These are phyloP conservation scores for Allophyes oxyacanthae DNA, from an alignment of 2,888 invertebrate species.

Conservation along the genomic window DNA sequence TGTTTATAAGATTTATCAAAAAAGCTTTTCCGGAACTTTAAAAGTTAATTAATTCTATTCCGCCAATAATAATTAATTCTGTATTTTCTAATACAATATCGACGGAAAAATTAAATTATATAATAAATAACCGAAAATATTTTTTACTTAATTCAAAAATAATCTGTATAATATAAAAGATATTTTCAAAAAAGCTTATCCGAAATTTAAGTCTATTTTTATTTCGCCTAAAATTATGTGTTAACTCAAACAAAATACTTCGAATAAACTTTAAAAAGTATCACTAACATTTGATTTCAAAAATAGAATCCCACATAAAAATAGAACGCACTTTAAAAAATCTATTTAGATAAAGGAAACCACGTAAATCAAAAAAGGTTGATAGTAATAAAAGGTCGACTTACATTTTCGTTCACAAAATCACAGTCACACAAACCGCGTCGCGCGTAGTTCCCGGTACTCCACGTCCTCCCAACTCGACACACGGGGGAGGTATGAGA, in stretches of 20 bases:
- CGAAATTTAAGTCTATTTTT: too few species aligned
- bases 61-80: too few species aligned
- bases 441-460: slow-evolving; percentile 22
- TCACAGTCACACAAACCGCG: slow-evolving; percentile 45
- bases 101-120: too few species aligned
- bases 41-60: too few species aligned
- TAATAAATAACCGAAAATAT: too few species aligned
- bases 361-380: slow-evolving; percentile 3
- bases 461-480: slow-evolving; percentile 59
- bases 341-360: background rate
- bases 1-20: too few species aligned
- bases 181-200: too few species aligned
- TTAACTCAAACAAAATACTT: background rate
- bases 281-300: background rate
- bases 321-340: background rate
- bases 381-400: slow-evolving; percentile 33
- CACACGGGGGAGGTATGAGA: slow-evolving; percentile 63
- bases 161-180: too few species aligned
- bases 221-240: too few species aligned
- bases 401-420: slow-evolving; percentile 55
- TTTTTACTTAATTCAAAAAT: too few species aligned
- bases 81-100: too few species aligned
- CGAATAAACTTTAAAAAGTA: background rate
- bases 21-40: too few species aligned
- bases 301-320: slow-evolving; percentile 6